Percentiles rank a stretch among this genome's conserved stretches.
Conservation (phyloP, 2,888 invertebrate genomes). For the Thumatha senex region DNA sequence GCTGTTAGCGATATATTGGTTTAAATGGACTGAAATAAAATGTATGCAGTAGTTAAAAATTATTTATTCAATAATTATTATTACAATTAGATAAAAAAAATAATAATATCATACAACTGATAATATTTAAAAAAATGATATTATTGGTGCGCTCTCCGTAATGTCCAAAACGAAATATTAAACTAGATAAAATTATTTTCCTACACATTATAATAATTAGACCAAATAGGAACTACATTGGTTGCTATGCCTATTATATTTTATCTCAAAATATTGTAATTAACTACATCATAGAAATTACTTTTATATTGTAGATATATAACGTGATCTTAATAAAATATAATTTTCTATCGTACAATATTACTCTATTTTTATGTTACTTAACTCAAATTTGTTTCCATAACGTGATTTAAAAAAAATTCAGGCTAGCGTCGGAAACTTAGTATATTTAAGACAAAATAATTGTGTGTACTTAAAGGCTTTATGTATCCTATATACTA, state of each 20-base stretch:
- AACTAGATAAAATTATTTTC: conserved; percentile 29
- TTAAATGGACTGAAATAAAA: too few species aligned
- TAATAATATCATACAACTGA: conserved; percentile 42
- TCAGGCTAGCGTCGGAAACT: too few species aligned
- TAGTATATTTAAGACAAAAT: too few species aligned
- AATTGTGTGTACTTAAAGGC: conserved; percentile 12
- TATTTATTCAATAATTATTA: conserved; percentile 16
- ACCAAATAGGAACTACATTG: conserved; percentile 42
- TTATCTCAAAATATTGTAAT: conserved; percentile 16
- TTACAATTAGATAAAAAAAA: conserved; percentile 33
- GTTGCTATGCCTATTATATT: conserved; percentile 16
- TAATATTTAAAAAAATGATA: conserved; percentile 33
- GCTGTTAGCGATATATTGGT: too few species aligned
- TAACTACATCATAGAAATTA: conserved; percentile 2
- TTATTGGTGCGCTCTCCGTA: conserved; percentile 29
- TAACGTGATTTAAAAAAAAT: too few species aligned
- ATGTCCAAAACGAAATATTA: conserved; percentile 25
- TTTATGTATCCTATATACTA: conserved; percentile 18
- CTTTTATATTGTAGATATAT: neutral
- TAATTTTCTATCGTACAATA: neutral
- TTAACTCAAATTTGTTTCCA: too few species aligned
- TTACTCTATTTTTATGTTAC: neutral
- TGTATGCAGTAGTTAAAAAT: conserved; percentile 9
- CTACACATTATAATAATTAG: conserved; percentile 22
- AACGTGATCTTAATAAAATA: neutral